Conservation (phyloP, 2,888 invertebrate genomes). For the Cheilosia vernalis region DNA sequence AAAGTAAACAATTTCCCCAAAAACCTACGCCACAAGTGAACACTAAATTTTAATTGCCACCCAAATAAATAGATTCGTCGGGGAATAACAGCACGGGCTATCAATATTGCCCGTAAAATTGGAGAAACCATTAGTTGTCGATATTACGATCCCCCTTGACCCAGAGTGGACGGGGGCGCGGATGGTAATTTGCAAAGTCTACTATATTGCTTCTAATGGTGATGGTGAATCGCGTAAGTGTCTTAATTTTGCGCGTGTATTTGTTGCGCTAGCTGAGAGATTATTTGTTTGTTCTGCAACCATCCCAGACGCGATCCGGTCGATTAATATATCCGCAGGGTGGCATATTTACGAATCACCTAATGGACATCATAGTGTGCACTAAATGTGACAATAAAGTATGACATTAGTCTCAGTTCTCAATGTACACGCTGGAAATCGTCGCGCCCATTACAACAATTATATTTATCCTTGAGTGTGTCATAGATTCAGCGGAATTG, state of each 20-base stretch:
- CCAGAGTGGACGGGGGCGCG: background rate
- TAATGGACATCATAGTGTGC: constrained; percentile 23
- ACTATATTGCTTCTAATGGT: constrained; percentile 8
- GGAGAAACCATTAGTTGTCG: constrained; percentile 13
- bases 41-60: constrained; percentile 23
- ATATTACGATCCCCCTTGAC: constrained; percentile 2
- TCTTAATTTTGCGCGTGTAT: background rate
- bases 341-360: constrained; percentile 6
- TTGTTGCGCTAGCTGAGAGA: constrained; percentile 21
- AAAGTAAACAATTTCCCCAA: constrained; percentile 1
- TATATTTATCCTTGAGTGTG: background rate
- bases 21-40: constrained; percentile 3
- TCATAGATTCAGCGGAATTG: background rate
- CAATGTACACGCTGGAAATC: background rate
- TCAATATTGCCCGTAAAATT: constrained; percentile 7
- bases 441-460: background rate
- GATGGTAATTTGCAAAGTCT: background rate
- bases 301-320: background rate
- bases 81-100: background rate
- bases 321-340: constrained; percentile 27
- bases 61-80: constrained; percentile 31
- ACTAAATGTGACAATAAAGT: constrained; percentile 21
- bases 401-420: background rate
- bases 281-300: constrained; percentile 24
- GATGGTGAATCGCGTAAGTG: background rate